Percentiles rank a stretch among this genome's conserved stretches.
Conservation (phyloP, 1,140 invertebrate genomes). For the Leptoteleia sp. region DNA sequence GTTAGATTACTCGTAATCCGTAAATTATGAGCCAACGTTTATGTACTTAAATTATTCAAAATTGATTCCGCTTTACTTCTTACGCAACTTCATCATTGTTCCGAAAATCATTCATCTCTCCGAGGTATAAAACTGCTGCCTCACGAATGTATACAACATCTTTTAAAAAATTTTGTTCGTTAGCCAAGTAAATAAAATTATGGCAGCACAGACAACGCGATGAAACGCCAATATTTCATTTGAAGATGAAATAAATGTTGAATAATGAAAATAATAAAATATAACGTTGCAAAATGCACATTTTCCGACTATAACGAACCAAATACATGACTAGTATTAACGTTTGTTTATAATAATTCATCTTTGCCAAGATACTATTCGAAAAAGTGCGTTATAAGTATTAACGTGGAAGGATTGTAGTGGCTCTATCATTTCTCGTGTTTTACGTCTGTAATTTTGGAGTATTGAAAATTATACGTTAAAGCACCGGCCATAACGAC, state of each 20-base stretch:
- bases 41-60: slow-evolving; percentile 40
- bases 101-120: slow-evolving; percentile 23
- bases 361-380: too few species aligned
- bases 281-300: too few species aligned
- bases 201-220: too few species aligned
- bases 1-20: slow-evolving; percentile 35
- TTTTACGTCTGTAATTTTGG: slow-evolving; percentile 36
- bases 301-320: too few species aligned
- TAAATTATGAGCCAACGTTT: slow-evolving; percentile 41
- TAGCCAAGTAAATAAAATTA: too few species aligned
- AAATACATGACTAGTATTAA: too few species aligned
- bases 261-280: too few species aligned
- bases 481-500: slow-evolving; percentile 15
- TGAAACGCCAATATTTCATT: too few species aligned
- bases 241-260: too few species aligned
- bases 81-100: slow-evolving; percentile 29
- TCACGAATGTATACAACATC: slow-evolving; percentile 18
- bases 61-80: slow-evolving; percentile 38
- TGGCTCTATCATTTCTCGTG: slow-evolving; percentile 3
- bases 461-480: slow-evolving; percentile 28
- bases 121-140: slow-evolving; percentile 4
- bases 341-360: too few species aligned
- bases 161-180: too few species aligned
- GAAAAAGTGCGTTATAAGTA: too few species aligned
- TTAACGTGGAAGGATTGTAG: background rate